Evolutionary conservation across 1,140 invertebrate species (phyloP), one percentile per base, ranked within the genome.

Genomic region (Drosophila sucinea): DNA sequence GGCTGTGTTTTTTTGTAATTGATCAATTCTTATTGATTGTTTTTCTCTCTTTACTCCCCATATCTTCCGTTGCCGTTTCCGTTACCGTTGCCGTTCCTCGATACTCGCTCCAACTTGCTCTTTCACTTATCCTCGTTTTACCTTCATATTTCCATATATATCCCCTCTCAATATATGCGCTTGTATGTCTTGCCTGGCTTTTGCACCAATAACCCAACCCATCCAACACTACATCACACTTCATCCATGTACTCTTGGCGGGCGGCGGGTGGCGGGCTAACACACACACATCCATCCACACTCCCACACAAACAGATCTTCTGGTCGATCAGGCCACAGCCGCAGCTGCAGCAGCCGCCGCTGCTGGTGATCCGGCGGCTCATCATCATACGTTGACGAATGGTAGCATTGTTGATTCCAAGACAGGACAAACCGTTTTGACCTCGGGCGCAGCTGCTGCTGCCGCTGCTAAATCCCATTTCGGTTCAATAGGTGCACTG

Each of bases 401-500:
- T 73, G 91, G 90, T 60, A 91, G 84, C 69, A 91, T 92, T 70
- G 80, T 92, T 47, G 91, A 92, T 71, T 77, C 89, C 27, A 92
- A 92, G 73, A 87, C 83, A 44, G 89, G 91, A 79, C 91, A 92
- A 78, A 91, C 91, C 30, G 85, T 92, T 61, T 75, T 92, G 65
- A 92, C 90, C 32, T 70, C 91, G 68, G 78, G 85, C 27, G 79
- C 85, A 61, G 82, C 81, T 60, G 81, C 84, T 56, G 86, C 83
- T 51, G 82, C 81, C 55, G 81, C 87, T 56, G 86, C 83, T 51
- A 92, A 92, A 74, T 91, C 91, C 68, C 91, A 92, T 77, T 91
- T 90, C 60, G 95, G 95, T 72, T 95, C 95, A 3, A 92, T 96
- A 40, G 95, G 95, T 58, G 95, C 95, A 8, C 92, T 96, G 64